These are phyloP conservation scores for Nematostella vectensis DNA, from an alignment of 92 coral and sea anemone genomes.

Conservation along the genomic window DNA sequence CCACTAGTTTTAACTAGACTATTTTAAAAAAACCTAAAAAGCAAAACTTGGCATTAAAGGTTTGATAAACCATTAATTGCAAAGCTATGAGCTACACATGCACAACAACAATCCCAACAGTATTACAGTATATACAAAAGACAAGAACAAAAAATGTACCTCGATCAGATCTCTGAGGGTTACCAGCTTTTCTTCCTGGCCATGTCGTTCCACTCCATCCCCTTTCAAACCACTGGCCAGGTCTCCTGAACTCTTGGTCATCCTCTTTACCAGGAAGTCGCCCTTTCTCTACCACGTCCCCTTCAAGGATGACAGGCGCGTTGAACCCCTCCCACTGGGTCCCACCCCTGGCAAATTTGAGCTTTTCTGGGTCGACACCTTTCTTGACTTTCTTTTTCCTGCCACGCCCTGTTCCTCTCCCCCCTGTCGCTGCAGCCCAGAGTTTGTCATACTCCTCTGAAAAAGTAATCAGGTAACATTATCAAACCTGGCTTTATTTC, in stretches of 20 bases:
- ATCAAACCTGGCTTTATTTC: too few relatives aligned
- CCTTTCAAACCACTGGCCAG: slow-evolving; percentile 38
- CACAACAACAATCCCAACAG: too few relatives aligned
- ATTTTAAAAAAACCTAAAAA: too few relatives aligned
- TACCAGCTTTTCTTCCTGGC: slow-evolving; percentile 86
- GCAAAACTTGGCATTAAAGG: too few relatives aligned
- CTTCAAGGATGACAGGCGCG: slow-evolving; percentile 50
- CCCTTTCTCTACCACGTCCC: slow-evolving; percentile 13
- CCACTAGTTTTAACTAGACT: too few relatives aligned
- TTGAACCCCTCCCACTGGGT: slow-evolving; percentile 83
- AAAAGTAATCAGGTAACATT: too few relatives aligned
- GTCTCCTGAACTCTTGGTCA: slow-evolving; percentile 16
- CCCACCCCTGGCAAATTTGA: slow-evolving; percentile 61
- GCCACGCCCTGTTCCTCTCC: slow-evolving; percentile 97
- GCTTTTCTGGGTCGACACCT: slow-evolving; percentile 68
- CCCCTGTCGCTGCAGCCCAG: slow-evolving; percentile 97
- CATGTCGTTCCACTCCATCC: slow-evolving; percentile 95
- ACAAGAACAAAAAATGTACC: slow-evolving; percentile 15
- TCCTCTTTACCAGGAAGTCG: not conserved
- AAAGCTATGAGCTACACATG: too few relatives aligned
- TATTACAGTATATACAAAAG: too few relatives aligned
- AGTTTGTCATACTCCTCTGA: slow-evolving; percentile 78
- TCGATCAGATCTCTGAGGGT: slow-evolving; percentile 76
- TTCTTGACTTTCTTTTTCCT: slow-evolving; percentile 62
- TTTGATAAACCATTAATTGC: too few relatives aligned